Evolutionary conservation across 2,888 invertebrate genomes (phyloP).

Genomic region (Stenolophus ochropezus): DNA sequence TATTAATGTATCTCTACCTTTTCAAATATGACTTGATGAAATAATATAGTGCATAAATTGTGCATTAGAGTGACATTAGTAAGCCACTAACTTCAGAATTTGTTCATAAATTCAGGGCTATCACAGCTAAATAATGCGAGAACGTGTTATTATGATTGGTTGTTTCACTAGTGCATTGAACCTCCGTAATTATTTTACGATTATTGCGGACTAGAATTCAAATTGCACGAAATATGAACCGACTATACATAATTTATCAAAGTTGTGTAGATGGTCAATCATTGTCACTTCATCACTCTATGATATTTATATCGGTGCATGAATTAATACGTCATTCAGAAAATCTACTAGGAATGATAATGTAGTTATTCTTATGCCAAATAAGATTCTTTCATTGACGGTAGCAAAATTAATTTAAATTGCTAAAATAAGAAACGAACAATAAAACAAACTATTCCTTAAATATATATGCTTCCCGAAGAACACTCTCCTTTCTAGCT

Average conservation of each 20-base stretch:
- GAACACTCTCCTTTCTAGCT: no score
- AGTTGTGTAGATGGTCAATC: not conserved
- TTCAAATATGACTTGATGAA: not conserved
- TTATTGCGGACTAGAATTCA: slow-evolving; percentile 10
- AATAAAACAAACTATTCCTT: no score
- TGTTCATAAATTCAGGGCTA: not conserved
- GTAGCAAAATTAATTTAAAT: no score
- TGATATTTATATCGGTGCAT: no score
- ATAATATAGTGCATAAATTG: not conserved
- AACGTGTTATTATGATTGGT: slow-evolving; percentile 38
- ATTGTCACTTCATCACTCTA: not conserved
- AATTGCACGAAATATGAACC: slow-evolving; percentile 23
- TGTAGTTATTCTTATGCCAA: no score
- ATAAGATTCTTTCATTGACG: no score
- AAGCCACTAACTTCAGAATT: slow-evolving; percentile 27
- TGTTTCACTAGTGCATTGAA: slow-evolving; percentile 10
- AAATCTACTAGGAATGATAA: no score
- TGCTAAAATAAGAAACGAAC: no score
- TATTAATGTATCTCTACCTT: not conserved
- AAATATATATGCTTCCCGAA: no score
- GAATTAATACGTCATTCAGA: no score
- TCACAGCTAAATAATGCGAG: not conserved
- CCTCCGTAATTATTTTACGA: slow-evolving; percentile 26
- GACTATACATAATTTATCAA: slow-evolving; percentile 41
- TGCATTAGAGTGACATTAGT: not conserved